phyloP scores from a whole-genome alignment of 2,797 vertebrate species.

The Bradypodion pumilum region DNA sequence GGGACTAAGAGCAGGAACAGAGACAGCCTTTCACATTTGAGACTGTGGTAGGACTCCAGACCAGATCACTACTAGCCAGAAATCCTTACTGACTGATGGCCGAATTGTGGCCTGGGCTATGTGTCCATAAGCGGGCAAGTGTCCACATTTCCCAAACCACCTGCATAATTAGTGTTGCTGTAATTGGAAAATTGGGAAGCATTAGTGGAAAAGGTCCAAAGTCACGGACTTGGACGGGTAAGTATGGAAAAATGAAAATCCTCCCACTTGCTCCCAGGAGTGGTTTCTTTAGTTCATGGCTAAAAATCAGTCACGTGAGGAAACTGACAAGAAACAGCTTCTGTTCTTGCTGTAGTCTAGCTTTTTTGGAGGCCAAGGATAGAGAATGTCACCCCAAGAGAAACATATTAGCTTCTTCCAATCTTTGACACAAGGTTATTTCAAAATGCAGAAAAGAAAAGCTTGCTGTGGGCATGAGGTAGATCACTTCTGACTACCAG shows the following conservation, averaged over 20 bases:
- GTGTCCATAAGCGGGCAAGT: constrained; percentile 14
- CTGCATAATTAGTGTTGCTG: constrained; percentile 51
- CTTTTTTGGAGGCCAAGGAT: constrained; percentile 32
- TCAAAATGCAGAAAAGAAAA: neutral
- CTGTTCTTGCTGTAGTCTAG: constrained; percentile 19
- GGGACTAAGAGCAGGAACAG: constrained; percentile 35
- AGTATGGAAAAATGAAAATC: constrained; percentile 31
- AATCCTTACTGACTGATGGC: constrained; percentile 26
- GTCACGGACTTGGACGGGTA: constrained; percentile 31
- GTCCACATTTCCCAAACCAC: constrained; percentile 52
- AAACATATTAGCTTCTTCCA: too few relatives aligned
- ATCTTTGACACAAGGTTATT: neutral
- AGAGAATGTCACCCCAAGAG: neutral
- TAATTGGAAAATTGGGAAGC: constrained; percentile 40
- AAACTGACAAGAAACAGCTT: constrained; percentile 25
- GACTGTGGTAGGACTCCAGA: constrained; percentile 45
- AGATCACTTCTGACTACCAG: neutral
- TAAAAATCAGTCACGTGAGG: constrained; percentile 20
- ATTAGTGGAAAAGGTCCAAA: constrained; percentile 31
- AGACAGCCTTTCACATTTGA: constrained; percentile 52
- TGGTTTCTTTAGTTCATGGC: constrained; percentile 39
- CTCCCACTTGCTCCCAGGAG: constrained; percentile 24
- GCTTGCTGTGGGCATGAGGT: neutral
- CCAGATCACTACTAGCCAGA: constrained; percentile 41
- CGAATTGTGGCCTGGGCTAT: constrained; percentile 22